Evolutionary conservation across 2,888 invertebrate species (phyloP).

Genomic region (Apamea epomidion): DNA sequence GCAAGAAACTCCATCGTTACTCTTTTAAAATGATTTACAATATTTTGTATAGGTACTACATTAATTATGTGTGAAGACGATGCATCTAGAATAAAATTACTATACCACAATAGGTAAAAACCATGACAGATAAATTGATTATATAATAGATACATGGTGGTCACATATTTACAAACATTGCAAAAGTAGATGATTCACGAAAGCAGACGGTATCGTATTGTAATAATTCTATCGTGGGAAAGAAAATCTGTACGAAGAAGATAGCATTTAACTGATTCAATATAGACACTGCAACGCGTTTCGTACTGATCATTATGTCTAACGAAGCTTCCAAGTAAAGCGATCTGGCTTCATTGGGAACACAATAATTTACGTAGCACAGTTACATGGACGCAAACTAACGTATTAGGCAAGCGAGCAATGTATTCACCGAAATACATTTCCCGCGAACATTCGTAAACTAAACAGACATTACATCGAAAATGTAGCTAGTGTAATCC

Average conservation of each 20-base stretch:
- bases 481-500: conserved; percentile 55
- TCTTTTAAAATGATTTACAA: neutral
- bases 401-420: conserved; percentile 45
- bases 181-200: neutral
- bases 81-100: neutral
- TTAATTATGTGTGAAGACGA: neutral
- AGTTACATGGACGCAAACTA: conserved; percentile 55
- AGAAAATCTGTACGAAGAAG: conserved; percentile 30
- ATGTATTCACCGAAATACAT: conserved; percentile 58
- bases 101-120: neutral
- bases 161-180: too few relatives aligned
- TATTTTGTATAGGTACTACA: neutral
- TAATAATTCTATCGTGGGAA: conserved; percentile 30
- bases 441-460: conserved; percentile 57
- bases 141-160: neutral
- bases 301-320: conserved; percentile 16
- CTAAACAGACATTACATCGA: conserved; percentile 49
- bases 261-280: conserved; percentile 29
- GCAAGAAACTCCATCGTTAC: neutral
- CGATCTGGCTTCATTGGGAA: conserved; percentile 43
- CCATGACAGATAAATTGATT: neutral
- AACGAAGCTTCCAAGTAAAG: conserved; percentile 44
- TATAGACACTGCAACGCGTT: neutral
- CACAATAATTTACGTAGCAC: conserved; percentile 47
- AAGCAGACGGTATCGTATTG: conserved; percentile 20